Conservation (phyloP, 2,888 invertebrate genomes). For the Philonicus albiceps region DNA sequence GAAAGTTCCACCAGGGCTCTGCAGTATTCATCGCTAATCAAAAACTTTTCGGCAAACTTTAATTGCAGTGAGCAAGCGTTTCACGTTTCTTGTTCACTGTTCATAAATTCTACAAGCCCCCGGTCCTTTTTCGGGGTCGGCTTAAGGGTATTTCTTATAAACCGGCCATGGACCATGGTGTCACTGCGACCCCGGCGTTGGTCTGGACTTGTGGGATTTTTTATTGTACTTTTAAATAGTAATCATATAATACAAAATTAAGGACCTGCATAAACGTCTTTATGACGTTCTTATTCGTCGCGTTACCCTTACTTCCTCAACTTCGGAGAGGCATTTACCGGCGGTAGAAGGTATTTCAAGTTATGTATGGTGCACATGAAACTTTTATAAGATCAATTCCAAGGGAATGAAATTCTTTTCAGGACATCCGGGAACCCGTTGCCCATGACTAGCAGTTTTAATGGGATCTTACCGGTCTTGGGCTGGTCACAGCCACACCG, state of each 20-base stretch:
- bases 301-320: neutral
- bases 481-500: neutral
- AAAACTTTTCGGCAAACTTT: conserved; percentile 6
- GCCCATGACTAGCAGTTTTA: neutral
- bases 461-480: neutral
- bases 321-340: neutral
- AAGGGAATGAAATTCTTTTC: conserved; percentile 7
- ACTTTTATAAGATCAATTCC: conserved; percentile 3
- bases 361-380: conserved; percentile 19
- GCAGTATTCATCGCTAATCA: neutral
- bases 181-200: neutral
- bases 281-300: conserved; percentile 9
- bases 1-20: neutral
- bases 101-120: neutral
- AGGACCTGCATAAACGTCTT: conserved; percentile 34
- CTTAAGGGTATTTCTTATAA: neutral
- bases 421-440: neutral
- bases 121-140: neutral
- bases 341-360: neutral
- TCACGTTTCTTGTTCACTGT: neutral
- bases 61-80: conserved; percentile 15
- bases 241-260: conserved; percentile 36
- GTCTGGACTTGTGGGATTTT: conserved; percentile 16
- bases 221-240: conserved; percentile 37
- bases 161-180: neutral